Percentiles rank a stretch among this genome's conserved stretches.
Conservation (phyloP, 1,140 invertebrate species). For the Drosophila nasuta region DNA sequence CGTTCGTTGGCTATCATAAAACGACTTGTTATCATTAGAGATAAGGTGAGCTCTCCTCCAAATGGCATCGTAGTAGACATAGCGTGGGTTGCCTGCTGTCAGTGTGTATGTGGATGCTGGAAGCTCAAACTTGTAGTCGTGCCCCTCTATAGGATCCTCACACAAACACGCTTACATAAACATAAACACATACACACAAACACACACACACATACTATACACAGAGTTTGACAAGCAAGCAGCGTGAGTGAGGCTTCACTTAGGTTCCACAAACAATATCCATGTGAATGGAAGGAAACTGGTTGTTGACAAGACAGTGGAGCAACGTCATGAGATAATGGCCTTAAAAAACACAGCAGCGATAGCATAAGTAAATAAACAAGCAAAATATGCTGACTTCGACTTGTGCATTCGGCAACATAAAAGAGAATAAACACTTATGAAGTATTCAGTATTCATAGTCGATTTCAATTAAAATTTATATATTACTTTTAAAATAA, state of each 20-base stretch:
- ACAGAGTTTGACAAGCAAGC: constrained; percentile 2
- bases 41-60: constrained; percentile 23
- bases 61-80: not conserved
- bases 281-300: constrained; percentile 81
- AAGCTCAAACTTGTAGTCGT: constrained; percentile 17
- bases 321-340: not conserved
- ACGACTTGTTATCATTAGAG: constrained; percentile 49
- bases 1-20: constrained; percentile 31
- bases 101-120: constrained; percentile 44
- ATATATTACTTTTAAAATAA: too few species aligned
- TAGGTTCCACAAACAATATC: constrained; percentile 79
- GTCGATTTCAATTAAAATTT: too few species aligned
- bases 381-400: too few species aligned
- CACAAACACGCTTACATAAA: constrained; percentile 14
- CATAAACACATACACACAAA: not conserved
- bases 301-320: constrained; percentile 58
- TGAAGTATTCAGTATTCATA: too few species aligned
- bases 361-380: not conserved
- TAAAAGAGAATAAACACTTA: too few species aligned
- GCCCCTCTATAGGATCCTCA: constrained; percentile 34
- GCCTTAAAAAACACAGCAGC: not conserved
- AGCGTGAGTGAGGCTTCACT: constrained; percentile 41
- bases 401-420: too few species aligned
- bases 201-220: too few species aligned
- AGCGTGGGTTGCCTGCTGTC: not conserved